phyloP scores from a whole-genome alignment of 2,888 invertebrate genomes.

The Drosophila niveifrons region DNA sequence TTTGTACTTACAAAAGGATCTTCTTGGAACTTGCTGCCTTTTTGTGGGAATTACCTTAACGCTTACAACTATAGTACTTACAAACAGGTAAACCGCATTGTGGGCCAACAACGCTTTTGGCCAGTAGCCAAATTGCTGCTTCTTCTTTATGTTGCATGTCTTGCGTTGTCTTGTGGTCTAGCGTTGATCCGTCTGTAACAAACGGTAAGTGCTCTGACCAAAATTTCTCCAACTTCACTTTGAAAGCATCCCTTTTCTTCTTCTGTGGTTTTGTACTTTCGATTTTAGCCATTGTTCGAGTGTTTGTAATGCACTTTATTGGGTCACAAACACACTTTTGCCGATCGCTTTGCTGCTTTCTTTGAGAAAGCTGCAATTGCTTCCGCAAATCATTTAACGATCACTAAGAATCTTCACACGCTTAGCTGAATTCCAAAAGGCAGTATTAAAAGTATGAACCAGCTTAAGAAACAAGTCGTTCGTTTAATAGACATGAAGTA shows the following conservation, averaged over 20 bases:
- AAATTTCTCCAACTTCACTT: slow-evolving; percentile 38
- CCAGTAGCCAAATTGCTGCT: slow-evolving; percentile 37
- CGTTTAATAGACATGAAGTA: no score
- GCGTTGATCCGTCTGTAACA: slow-evolving; percentile 21
- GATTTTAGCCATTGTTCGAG: slow-evolving; percentile 60
- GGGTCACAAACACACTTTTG: slow-evolving; percentile 54
- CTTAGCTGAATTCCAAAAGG: background rate
- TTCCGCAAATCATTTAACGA: slow-evolving; percentile 1
- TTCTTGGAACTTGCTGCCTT: slow-evolving; percentile 5
- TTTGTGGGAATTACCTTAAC: slow-evolving; percentile 39
- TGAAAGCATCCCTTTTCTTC: slow-evolving; percentile 21
- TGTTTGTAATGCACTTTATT: slow-evolving; percentile 36
- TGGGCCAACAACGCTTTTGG: slow-evolving; percentile 31
- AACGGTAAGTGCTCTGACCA: slow-evolving; percentile 23
- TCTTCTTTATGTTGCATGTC: slow-evolving; percentile 61
- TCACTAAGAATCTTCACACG: slow-evolving; percentile 15
- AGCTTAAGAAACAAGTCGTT: no score
- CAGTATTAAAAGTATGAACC: no score
- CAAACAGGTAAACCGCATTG: slow-evolving; percentile 32
- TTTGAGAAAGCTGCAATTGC: slow-evolving; percentile 4
- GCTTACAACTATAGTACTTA: background rate
- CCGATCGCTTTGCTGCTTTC: slow-evolving; percentile 14
- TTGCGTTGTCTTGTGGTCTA: slow-evolving; percentile 76
- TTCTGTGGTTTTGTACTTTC: slow-evolving; percentile 69
- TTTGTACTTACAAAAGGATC: slow-evolving; percentile 36